Conservation (phyloP, 1,140 invertebrate species). For the Halotydeus destructor region DNA sequence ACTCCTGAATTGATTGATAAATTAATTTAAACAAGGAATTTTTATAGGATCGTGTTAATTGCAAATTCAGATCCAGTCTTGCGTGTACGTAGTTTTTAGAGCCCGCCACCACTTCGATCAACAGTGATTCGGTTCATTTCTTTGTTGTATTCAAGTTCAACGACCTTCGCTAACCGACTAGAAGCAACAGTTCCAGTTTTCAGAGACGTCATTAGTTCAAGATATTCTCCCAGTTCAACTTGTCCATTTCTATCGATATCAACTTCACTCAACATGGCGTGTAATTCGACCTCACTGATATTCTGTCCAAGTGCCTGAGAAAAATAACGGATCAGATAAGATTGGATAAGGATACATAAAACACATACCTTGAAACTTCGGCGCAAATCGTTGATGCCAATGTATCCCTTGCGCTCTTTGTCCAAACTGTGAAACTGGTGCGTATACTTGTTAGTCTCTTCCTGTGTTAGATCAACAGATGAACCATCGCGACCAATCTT, state of each 20-base stretch:
- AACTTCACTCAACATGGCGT: conserved; percentile 91
- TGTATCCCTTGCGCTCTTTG: conserved; percentile 86
- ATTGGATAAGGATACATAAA: conserved; percentile 3
- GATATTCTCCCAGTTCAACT: conserved; percentile 93
- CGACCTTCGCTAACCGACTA: conserved; percentile 73
- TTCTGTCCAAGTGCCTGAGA: conserved; percentile 55
- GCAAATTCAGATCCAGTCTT: too few relatives aligned
- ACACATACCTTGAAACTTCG: conserved; percentile 65
- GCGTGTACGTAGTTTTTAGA: too few relatives aligned
- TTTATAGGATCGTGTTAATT: neutral
- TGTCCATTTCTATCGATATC: conserved; percentile 98
- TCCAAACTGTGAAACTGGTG: conserved; percentile 88
- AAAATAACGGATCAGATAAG: conserved; percentile 18
- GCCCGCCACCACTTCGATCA: conserved; percentile 75
- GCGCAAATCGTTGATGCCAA: conserved; percentile 89
- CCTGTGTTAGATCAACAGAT: conserved; percentile 76
- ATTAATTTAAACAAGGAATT: too few relatives aligned
- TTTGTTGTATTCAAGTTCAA: conserved; percentile 63
- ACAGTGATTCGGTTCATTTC: conserved; percentile 49
- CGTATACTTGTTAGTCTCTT: conserved; percentile 81
- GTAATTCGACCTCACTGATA: conserved; percentile 79
- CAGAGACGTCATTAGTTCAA: conserved; percentile 97
- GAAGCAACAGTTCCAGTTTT: conserved; percentile 74
- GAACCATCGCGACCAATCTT: conserved; percentile 58
- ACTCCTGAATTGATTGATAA: too few relatives aligned